Base-by-base conservation (phyloP, 2,888 invertebrate species). In the Pandemis corylana region DNA sequence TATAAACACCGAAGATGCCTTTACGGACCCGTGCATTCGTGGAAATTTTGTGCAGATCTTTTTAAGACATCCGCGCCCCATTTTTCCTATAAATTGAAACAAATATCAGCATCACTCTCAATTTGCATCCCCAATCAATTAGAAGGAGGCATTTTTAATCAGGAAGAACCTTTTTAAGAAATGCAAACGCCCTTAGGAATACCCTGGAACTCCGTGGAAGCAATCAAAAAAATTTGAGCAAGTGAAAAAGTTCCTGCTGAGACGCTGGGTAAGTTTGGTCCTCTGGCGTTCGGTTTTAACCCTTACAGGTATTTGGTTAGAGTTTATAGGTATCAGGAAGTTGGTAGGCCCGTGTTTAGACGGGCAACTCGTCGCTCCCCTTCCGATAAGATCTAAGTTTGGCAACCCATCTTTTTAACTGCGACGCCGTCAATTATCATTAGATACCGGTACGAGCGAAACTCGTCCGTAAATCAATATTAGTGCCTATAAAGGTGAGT, bases 401-500 rank as follows among this genome's bases (percentile, higher is more conserved):
- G 86, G 87, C 88, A 81, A 90, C 89, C 87, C 87, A 87, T 91
- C 89, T 91, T 89, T 90, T 90, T 91, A 90, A 91, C 89, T 89
- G 86, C 87, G 83, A 76, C 79, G 83, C 81, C 89, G 87, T 91
- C 91, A 92, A 92, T 92, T 92, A 91, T 90, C 91, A 92, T 92
- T 91, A 91, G 86, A 89, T 89, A 89, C 85, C 85, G 83, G 84
- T 83, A 81, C 78, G 81, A 85, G 83, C 83, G 84, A 84, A 86
- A 82, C 79, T 80, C 82, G 84, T 82, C 83, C 90, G 85, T 92
- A 89, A 91, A 86, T 93, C 91, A 92, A 89, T 89, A 91, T 92
- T 92, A 93, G 88, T 89, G 91, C 81, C 92, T 87, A 92, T 93
- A 93, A 92, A 92, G 90, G 91, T 91, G 91, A 92, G 84, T 89